Percentiles rank a stretch among this genome's conserved stretches.
Conservation (phyloP, 1,140 invertebrate species). For the Ptiloglossa arizonensis region DNA sequence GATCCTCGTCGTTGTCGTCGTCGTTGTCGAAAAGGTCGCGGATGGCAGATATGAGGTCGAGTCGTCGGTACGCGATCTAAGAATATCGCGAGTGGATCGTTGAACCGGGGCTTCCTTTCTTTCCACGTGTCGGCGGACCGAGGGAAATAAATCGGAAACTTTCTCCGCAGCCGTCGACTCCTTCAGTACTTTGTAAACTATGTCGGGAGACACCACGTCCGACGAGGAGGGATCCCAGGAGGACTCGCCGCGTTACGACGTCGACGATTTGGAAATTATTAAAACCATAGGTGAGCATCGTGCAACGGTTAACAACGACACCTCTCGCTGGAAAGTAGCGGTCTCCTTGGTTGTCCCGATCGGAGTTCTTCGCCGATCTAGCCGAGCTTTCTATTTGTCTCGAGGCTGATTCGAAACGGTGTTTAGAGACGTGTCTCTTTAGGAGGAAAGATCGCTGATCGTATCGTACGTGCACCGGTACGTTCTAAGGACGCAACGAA, state of each 20-base stretch:
- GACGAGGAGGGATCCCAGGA: constrained; percentile 82
- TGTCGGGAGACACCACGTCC: constrained; percentile 74
- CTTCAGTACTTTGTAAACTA: constrained; percentile 48
- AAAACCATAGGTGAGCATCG: constrained; percentile 89
- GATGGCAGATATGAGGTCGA: constrained; percentile 52
- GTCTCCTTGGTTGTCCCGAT: background rate
- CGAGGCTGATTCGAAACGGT: too few relatives aligned
- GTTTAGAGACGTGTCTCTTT: background rate
- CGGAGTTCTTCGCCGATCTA: background rate
- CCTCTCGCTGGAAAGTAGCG: background rate
- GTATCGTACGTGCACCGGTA: too few relatives aligned
- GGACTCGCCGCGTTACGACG: constrained; percentile 86
- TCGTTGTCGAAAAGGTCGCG: constrained; percentile 17
- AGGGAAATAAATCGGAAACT: constrained; percentile 64
- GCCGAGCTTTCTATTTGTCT: constrained; percentile 29
- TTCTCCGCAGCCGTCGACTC: constrained; percentile 44
- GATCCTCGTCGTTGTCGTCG: too few relatives aligned
- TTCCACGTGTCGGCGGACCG: constrained; percentile 58
- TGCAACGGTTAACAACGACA: background rate
- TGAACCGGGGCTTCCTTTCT: constrained; percentile 67
- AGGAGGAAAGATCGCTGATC: too few relatives aligned
- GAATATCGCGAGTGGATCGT: constrained; percentile 70
- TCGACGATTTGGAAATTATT: constrained; percentile 90
- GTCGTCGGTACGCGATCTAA: constrained; percentile 53
- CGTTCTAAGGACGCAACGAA: too few relatives aligned